These are phyloP conservation scores for Lutraria lutraria DNA, from an alignment of 2,888 invertebrate genomes.

Conservation along the genomic window DNA sequence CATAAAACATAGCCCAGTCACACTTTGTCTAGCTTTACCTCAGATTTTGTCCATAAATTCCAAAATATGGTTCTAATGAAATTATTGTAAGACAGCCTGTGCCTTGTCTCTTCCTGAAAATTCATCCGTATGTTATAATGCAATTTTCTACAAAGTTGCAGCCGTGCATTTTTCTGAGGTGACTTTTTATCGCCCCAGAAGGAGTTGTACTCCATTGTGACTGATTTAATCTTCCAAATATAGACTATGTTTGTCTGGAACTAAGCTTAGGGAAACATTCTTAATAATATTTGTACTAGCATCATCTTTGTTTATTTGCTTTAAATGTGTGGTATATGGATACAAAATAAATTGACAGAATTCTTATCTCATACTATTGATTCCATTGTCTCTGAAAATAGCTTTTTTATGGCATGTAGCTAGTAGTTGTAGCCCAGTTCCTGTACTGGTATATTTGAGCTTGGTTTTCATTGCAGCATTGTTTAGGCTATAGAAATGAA, in stretches of 20 bases:
- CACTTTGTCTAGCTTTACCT: not conserved
- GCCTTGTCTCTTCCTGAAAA: not conserved
- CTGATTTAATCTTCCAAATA: not conserved
- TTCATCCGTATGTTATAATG: not conserved
- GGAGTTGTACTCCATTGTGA: not conserved
- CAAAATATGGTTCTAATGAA: not conserved
- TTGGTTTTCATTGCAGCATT: too few relatives aligned
- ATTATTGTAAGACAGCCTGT: not conserved
- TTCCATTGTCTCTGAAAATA: not conserved
- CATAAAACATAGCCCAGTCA: constrained; percentile 6
- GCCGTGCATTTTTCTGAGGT: not conserved
- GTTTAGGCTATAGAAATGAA: too few relatives aligned
- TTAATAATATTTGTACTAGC: not conserved
- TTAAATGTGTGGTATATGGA: not conserved
- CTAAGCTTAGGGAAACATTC: not conserved
- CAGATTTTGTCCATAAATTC: constrained; percentile 8
- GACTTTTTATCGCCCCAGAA: not conserved
- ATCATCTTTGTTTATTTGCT: not conserved
- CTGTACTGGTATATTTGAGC: too few relatives aligned
- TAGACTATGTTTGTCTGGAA: not conserved
- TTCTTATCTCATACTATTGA: not conserved
- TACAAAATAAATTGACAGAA: not conserved
- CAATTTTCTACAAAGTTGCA: not conserved
- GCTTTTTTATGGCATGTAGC: too few relatives aligned
- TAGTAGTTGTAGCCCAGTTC: too few relatives aligned